These are phyloP conservation scores for Balaeniceps rex DNA, from an alignment of 2,113 vertebrate genomes.

Conservation along the genomic window DNA sequence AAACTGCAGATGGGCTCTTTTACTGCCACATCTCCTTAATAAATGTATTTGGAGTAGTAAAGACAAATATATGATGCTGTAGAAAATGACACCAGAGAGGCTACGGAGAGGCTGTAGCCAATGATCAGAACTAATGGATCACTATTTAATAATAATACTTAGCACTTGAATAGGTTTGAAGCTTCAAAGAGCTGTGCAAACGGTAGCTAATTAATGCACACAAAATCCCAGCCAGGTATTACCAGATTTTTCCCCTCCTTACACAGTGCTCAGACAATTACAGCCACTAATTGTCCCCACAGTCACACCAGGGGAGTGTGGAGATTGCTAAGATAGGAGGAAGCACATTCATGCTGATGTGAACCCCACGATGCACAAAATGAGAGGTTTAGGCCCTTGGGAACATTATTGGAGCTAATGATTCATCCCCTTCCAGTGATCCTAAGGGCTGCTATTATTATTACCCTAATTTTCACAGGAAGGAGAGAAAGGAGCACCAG, in stretches of 20 bases:
- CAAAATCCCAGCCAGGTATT: background rate
- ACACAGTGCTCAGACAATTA: background rate
- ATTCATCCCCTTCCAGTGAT: background rate
- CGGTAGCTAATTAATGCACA: background rate
- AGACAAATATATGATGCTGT: background rate
- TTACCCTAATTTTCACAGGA: background rate
- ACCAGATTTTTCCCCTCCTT: background rate
- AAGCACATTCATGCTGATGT: background rate
- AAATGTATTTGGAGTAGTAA: background rate
- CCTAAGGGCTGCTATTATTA: background rate
- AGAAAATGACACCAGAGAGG: background rate
- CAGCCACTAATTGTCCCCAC: background rate
- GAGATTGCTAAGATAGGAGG: background rate
- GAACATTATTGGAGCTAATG: background rate
- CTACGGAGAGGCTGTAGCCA: background rate
- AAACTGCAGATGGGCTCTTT: background rate
- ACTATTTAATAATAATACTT: background rate
- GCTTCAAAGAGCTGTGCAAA: conserved; percentile 11
- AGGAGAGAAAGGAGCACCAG: background rate
- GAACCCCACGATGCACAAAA: background rate
- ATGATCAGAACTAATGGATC: conserved; percentile 22
- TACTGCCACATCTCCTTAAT: background rate
- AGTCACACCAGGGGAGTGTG: background rate
- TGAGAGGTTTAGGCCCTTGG: background rate
- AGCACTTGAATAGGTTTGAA: background rate